Conservation (phyloP, 1,140 invertebrate genomes). For the Ectropis grisescens region DNA sequence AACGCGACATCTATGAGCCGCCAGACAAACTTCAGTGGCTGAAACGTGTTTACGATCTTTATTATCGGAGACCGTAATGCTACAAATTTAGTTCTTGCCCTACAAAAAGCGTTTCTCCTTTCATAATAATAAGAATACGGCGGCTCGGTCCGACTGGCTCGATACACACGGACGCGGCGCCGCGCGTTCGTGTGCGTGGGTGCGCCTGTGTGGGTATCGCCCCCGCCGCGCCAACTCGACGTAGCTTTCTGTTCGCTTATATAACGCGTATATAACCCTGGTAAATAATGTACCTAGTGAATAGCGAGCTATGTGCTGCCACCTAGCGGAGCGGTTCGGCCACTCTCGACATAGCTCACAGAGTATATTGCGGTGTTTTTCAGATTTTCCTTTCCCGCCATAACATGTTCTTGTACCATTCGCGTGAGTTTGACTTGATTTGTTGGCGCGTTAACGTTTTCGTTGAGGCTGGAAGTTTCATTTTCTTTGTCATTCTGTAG, state of each 20-base stretch:
- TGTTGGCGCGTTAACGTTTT: neutral
- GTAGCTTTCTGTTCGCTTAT: constrained; percentile 69
- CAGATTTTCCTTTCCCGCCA: constrained; percentile 30
- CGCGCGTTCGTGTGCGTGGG: constrained; percentile 31
- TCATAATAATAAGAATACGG: constrained; percentile 70
- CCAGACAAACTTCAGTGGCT: constrained; percentile 55
- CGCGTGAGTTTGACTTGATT: neutral
- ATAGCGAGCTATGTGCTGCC: constrained; percentile 64
- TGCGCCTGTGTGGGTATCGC: constrained; percentile 6
- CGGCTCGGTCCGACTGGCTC: constrained; percentile 53
- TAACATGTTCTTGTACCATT: no score
- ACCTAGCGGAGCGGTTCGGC: constrained; percentile 51
- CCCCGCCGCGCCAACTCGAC: constrained; percentile 24
- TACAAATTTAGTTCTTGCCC: constrained; percentile 69
- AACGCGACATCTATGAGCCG: constrained; percentile 65
- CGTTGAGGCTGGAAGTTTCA: no score
- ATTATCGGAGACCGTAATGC: constrained; percentile 62
- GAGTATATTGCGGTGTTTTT: constrained; percentile 39
- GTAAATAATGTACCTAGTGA: constrained; percentile 64
- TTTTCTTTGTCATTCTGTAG: neutral
- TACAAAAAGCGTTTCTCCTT: constrained; percentile 70
- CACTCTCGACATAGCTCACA: constrained; percentile 24
- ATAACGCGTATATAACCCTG: constrained; percentile 60
- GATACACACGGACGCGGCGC: constrained; percentile 36
- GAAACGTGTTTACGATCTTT: constrained; percentile 67